Percentiles rank a stretch among this genome's conserved stretches.
phyloP scores from a whole-genome alignment of 1,140 invertebrate genomes.

The Apis cerana region DNA sequence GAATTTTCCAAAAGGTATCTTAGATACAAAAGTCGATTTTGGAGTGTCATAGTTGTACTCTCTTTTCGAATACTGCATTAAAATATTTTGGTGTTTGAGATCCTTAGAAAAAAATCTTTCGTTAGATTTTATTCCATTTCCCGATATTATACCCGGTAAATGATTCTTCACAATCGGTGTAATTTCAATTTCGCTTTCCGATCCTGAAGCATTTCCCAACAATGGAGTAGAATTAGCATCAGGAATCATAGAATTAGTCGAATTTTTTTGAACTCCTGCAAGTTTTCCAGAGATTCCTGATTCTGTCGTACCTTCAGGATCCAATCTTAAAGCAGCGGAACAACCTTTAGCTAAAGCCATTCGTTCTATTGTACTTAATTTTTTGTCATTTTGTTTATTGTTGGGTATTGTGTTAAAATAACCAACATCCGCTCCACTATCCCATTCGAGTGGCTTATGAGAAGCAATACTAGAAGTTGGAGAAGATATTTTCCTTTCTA shows the following conservation, averaged over 20 bases:
- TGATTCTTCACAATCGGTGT: constrained; percentile 77
- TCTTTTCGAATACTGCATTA: constrained; percentile 6
- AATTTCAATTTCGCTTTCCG: constrained; percentile 78
- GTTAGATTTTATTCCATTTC: constrained; percentile 56
- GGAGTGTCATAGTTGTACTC: constrained; percentile 48
- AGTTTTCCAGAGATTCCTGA: constrained; percentile 57
- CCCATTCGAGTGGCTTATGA: constrained; percentile 87
- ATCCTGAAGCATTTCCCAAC: constrained; percentile 64
- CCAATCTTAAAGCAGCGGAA: constrained; percentile 73
- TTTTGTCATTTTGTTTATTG: constrained; percentile 77
- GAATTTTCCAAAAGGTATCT: constrained; percentile 61
- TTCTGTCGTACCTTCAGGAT: constrained; percentile 79
- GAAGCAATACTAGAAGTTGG: constrained; percentile 85
- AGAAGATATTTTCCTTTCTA: constrained; percentile 76
- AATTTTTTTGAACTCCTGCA: constrained; percentile 25
- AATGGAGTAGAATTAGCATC: constrained; percentile 75
- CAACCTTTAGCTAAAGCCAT: constrained; percentile 80
- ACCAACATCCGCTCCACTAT: constrained; percentile 89
- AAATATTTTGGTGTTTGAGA: constrained; percentile 5
- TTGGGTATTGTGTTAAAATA: constrained; percentile 82
- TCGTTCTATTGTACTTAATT: constrained; percentile 83
- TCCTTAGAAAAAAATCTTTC: constrained; percentile 47
- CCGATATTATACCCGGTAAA: constrained; percentile 66
- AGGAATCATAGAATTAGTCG: constrained; percentile 53
- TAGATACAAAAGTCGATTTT: constrained; percentile 56